Percentiles rank a stretch among this genome's conserved stretches.
phyloP scores from a whole-genome alignment of 2,888 invertebrate species.

The Drosophila gaucha region DNA sequence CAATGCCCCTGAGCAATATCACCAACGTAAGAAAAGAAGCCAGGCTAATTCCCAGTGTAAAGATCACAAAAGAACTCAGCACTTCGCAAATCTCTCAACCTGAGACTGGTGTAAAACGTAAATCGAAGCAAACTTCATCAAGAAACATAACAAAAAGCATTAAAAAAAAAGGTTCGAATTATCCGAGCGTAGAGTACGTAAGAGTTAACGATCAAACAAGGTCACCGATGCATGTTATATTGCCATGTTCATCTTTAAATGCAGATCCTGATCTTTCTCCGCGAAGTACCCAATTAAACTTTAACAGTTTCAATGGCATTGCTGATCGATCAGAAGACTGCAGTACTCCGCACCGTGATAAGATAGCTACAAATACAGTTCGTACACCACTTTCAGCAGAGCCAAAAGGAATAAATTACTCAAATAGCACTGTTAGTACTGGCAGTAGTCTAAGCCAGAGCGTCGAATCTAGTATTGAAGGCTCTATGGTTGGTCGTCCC shows the following conservation, averaged over 20 bases:
- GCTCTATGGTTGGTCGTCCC: slow-evolving; percentile 22
- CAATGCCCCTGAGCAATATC: slow-evolving; percentile 10
- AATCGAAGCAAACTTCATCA: slow-evolving; percentile 4
- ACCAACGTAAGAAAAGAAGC: slow-evolving; percentile 1
- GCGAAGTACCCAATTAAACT: slow-evolving; percentile 9
- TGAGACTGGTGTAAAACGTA: background rate
- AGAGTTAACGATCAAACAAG: background rate
- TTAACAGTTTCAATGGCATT: slow-evolving; percentile 16
- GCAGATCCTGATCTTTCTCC: slow-evolving; percentile 15
- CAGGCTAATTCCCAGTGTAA: background rate
- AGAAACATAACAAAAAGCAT: background rate
- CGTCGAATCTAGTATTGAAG: slow-evolving; percentile 1
- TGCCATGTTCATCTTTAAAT: background rate
- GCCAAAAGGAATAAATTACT: no score
- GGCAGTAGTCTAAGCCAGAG: background rate
- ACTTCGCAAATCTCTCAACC: no score
- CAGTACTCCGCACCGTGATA: slow-evolving; percentile 24
- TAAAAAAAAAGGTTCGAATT: no score
- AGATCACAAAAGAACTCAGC: background rate
- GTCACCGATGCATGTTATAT: slow-evolving; percentile 7
- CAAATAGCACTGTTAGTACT: no score
- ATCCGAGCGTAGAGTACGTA: slow-evolving; percentile 10
- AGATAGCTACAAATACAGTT: background rate
- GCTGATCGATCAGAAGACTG: background rate
- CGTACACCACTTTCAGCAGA: no score